Base-by-base conservation (phyloP, 23 tunicate species). In the Diplosoma virens region DNA sequence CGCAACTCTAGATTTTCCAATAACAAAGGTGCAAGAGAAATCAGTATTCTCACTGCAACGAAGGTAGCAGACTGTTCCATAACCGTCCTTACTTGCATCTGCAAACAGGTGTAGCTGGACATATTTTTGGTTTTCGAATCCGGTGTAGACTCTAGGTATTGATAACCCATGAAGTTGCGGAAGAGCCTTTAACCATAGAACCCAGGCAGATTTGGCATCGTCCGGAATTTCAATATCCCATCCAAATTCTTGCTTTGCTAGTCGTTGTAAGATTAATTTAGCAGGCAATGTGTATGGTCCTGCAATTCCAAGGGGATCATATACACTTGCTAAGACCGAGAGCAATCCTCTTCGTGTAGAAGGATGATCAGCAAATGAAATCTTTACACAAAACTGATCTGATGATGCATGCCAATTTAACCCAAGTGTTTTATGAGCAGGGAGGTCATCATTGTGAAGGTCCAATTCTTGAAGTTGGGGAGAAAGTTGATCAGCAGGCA, bases 101-200 rank as follows among this genome's bases (percentile, higher is more conserved):
- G 73, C 36, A 63, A 78, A 78, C 34, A 17, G 36, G 63, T 78
- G 82, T 21, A 78, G 72, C 33, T 76, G 48, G 30, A 30, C 7
- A 47, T 24, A 4, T 32, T 30, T 58, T n/a, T 24, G 25, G 33
- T 6, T 25, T 18, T 3, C 74, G 7, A 35, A 36, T 6, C 28
- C 28, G 7, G 25, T 36, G 27, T 47, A 48, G 23, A 67, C 61
- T 11, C 73, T 72, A 11, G 72, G 72, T 48, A 78, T 61, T 20
- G 30, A 6, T 6, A 76, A 22, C n/a, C 53, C 67, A 17, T 73
- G 65, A 5, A 73, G 35, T 35, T 3, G 14, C 11, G 47, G 67
- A 6, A 76, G 50, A 58, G 50, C 21, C 26, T 9, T 67, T 34
- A 67, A 27, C 74, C 74, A 67, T 3, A 11, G 11, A 2, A 34